Evolutionary conservation across 2,888 invertebrate genomes (phyloP).

Genomic region (Lottia scabra): DNA sequence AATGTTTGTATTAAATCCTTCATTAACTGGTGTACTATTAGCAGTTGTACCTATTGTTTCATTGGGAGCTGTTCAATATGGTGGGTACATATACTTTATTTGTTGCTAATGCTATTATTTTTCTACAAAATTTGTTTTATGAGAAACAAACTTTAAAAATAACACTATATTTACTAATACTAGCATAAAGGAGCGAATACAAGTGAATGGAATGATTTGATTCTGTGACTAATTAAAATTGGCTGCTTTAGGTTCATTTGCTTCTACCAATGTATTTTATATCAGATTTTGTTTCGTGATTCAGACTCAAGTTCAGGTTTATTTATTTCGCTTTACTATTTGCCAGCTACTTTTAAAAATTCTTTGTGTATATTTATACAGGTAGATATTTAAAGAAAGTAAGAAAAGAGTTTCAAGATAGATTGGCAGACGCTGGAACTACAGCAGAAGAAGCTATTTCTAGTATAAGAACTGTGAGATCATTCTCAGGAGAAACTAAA

Average conservation of each 20-base stretch:
- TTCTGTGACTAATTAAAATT: too few relatives aligned
- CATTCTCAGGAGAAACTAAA: constrained; percentile 62
- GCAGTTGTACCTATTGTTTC: constrained; percentile 64
- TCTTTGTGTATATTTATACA: constrained; percentile 17
- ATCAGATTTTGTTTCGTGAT: too few relatives aligned
- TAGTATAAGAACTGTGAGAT: constrained; percentile 63
- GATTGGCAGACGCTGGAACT: constrained; percentile 64
- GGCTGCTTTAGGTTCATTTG: too few relatives aligned
- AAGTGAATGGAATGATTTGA: too few relatives aligned
- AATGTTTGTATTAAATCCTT: constrained; percentile 65
- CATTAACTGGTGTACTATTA: constrained; percentile 62
- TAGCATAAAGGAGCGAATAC: too few relatives aligned
- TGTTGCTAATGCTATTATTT: not conserved
- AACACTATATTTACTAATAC: too few relatives aligned
- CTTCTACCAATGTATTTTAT: too few relatives aligned
- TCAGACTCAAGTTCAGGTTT: too few relatives aligned
- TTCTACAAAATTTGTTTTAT: not conserved
- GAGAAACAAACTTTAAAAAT: too few relatives aligned
- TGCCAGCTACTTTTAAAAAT: too few relatives aligned
- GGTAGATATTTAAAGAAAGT: constrained; percentile 62
- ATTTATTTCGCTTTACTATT: too few relatives aligned
- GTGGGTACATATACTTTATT: constrained; percentile 37
- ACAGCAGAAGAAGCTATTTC: constrained; percentile 65
- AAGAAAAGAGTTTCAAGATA: constrained; percentile 63
- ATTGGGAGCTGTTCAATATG: constrained; percentile 64